Evolutionary conservation across 2,888 invertebrate species (phyloP), one percentile per base, ranked within the genome.

Genomic region (Augiades crinisus): DNA sequence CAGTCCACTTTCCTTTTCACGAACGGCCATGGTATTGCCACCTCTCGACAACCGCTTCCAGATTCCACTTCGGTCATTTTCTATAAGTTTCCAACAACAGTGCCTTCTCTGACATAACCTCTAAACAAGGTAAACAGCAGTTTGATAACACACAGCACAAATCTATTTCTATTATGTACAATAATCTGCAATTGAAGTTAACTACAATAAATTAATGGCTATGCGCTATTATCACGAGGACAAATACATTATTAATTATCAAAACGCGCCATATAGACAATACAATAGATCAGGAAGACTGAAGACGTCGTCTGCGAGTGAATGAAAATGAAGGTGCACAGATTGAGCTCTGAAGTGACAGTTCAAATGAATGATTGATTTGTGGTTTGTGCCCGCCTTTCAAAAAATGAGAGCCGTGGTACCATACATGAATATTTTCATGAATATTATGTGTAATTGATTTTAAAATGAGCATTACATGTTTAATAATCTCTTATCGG

Each of bases 31-130:
- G 84, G 76, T 68, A 88, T 72, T 40, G 75, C 75, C 58, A 87
- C 79, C 57, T 70, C 70, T 51, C 79, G 70, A 61, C 70, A 72
- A 53, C 69, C 68, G 53, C 64, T 76, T 66, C 60, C 70, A 54
- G 66, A 66, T 52, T 77, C 81, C 58, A 70, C 78, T 61, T 84
- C 83, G 59, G 81, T 85, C 89, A 89, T 89, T 78, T 71, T 86
- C 61, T 68, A 69, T 59, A 65, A 56, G 62, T 38, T 67, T 72
- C 72, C 71, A 69, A 64, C 60, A 75, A 76, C 77, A 78, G 78
- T 70, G 74, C 68, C 67, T 73, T 72, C 66, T 64, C 68, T 78
- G 79, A 86, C 88, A 88, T 88, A 88, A 88, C 88, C 88, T 88
- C 72, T 56, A 78, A 79, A 63, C 63, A 41, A 59, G 17, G 52